Conservation (phyloP, 2,797 vertebrate species). For the Sphenopsis melanotis region DNA sequence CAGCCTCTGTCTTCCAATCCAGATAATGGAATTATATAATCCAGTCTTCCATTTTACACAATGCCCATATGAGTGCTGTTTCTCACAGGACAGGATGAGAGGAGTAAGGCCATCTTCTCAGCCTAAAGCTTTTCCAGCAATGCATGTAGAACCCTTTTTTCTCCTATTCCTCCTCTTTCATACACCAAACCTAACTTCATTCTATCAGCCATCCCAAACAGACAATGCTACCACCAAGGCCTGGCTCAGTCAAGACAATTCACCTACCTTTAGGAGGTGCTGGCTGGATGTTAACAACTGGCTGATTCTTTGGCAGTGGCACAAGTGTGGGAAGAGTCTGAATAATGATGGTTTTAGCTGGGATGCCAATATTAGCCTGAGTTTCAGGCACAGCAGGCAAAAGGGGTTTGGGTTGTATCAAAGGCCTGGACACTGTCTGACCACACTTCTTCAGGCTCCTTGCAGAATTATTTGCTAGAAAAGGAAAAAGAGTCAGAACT, state of each 20-base stretch:
- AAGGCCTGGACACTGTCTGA: slow-evolving; percentile 81
- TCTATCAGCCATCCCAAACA: background rate
- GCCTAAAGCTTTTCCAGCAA: background rate
- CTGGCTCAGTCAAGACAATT: background rate
- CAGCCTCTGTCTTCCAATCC: background rate
- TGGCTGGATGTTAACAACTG: slow-evolving; percentile 84
- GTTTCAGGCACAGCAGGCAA: slow-evolving; percentile 82
- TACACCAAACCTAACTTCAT: background rate
- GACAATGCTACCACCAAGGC: background rate
- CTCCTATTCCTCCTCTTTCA: background rate
- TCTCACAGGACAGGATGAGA: background rate
- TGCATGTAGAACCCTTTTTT: background rate
- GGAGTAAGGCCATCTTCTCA: background rate
- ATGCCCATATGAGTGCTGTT: background rate
- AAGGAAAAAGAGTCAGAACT: background rate
- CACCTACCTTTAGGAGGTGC: slow-evolving; percentile 83
- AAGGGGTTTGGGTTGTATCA: slow-evolving; percentile 87
- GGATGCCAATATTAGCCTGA: slow-evolving; percentile 74
- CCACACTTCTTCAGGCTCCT: slow-evolving; percentile 78
- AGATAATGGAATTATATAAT: background rate
- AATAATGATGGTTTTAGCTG: slow-evolving; percentile 90
- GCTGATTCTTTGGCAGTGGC: slow-evolving; percentile 81
- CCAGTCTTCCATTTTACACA: background rate
- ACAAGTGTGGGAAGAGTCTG: slow-evolving; percentile 86
- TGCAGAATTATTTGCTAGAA: slow-evolving; percentile 71